Evolutionary conservation across 2,797 vertebrate genomes (phyloP).

Genomic region (Lithobates sylvaticus): DNA sequence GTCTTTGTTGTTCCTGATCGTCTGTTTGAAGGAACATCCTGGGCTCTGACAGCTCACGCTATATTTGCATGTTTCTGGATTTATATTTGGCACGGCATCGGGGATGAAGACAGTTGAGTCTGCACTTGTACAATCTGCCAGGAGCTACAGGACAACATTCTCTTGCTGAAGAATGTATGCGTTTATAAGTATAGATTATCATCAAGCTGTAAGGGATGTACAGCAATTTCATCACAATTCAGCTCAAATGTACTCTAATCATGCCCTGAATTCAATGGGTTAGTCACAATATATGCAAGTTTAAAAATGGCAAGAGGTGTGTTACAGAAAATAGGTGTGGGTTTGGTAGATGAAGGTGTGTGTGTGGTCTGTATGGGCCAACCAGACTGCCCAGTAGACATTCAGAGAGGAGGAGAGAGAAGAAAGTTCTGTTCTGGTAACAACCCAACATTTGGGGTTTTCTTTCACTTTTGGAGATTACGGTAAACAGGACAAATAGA

Average conservation of each 20-base stretch:
- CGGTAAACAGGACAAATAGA: too few relatives aligned
- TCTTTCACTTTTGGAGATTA: too few relatives aligned
- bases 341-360: too few relatives aligned
- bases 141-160: background rate
- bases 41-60: conserved; percentile 24
- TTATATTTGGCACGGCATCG: background rate
- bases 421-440: too few relatives aligned
- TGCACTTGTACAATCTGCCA: conserved; percentile 25
- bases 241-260: background rate
- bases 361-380: too few relatives aligned
- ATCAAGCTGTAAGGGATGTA: background rate
- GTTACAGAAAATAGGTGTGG: too few relatives aligned
- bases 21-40: background rate
- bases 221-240: background rate
- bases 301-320: too few relatives aligned
- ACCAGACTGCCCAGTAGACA: too few relatives aligned
- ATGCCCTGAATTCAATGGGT: background rate
- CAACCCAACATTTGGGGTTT: too few relatives aligned
- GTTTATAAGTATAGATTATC: background rate
- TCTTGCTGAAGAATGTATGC: background rate
- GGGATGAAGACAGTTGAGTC: conserved; percentile 1
- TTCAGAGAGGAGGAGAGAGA: too few relatives aligned
- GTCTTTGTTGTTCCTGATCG: conserved; percentile 26
- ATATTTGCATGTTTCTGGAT: conserved; percentile 20
- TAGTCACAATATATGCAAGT: background rate